phyloP scores from a whole-genome alignment of 2,113 vertebrate genomes.

The Aspiorhynchus laticeps region DNA sequence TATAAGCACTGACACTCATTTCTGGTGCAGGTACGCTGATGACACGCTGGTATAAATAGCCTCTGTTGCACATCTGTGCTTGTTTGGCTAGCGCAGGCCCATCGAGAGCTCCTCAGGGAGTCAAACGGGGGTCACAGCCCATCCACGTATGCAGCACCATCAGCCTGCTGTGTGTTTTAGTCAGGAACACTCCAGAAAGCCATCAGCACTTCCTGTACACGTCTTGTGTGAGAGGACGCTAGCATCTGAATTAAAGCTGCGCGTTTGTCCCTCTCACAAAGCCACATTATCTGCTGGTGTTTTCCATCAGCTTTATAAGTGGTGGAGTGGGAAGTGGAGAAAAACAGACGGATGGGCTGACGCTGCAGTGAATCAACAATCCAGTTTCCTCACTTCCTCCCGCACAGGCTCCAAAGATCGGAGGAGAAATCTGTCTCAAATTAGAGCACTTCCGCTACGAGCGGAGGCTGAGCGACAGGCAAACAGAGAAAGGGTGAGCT shows the following conservation, averaged over 20 bases:
- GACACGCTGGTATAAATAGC: slow-evolving; percentile 8
- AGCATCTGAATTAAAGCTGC: background rate
- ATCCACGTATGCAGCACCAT: background rate
- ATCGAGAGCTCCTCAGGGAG: background rate
- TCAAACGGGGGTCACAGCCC: slow-evolving; percentile 5
- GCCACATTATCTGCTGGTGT: slow-evolving; percentile 37
- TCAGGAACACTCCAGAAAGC: slow-evolving; percentile 8
- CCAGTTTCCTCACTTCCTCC: slow-evolving; percentile 72
- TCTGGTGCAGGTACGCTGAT: slow-evolving; percentile 9
- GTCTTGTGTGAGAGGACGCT: background rate
- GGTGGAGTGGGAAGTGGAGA: slow-evolving; percentile 39
- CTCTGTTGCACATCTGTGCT: background rate
- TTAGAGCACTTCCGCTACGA: slow-evolving; percentile 75
- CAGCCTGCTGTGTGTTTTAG: background rate
- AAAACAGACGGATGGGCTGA: slow-evolving; percentile 59
- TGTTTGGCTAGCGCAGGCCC: background rate
- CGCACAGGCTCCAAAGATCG: slow-evolving; percentile 61
- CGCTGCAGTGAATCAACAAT: slow-evolving; percentile 72
- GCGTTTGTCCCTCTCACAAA: slow-evolving; percentile 34
- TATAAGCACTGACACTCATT: background rate
- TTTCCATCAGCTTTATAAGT: slow-evolving; percentile 32
- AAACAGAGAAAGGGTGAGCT: slow-evolving; percentile 55
- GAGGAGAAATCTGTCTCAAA: slow-evolving; percentile 76
- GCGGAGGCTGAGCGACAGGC: slow-evolving; percentile 69
- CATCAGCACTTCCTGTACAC: background rate